Evolutionary conservation across 1,140 invertebrate genomes (phyloP).

Genomic region (Trichonephila inaurata): DNA sequence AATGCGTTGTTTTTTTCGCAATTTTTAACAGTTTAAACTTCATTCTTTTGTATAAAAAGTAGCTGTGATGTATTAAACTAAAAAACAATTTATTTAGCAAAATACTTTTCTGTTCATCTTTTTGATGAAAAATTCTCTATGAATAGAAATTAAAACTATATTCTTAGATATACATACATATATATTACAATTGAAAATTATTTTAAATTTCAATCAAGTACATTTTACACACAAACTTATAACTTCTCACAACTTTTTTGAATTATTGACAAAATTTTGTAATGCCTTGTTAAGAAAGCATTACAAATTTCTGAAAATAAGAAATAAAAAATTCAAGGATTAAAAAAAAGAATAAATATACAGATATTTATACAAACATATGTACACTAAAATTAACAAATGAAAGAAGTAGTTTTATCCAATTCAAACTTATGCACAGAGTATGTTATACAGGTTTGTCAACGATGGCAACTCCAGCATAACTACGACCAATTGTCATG

Average conservation of each 20-base stretch:
- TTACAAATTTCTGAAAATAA: slow-evolving; percentile 4
- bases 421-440: no score
- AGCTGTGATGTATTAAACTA: slow-evolving; percentile 20
- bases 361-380: slow-evolving; percentile 25
- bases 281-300: neutral
- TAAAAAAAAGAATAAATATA: slow-evolving; percentile 31
- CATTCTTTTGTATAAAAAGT: slow-evolving; percentile 12
- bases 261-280: neutral
- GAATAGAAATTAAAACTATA: slow-evolving; percentile 11
- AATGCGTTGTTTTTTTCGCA: neutral
- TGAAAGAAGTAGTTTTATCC: slow-evolving; percentile 5
- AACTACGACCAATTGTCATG: slow-evolving; percentile 96
- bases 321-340: neutral
- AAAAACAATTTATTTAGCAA: slow-evolving; percentile 32
- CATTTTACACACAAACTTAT: slow-evolving; percentile 7
- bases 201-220: slow-evolving; percentile 9
- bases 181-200: slow-evolving; percentile 17
- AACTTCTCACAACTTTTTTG: neutral
- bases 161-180: neutral
- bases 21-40: neutral
- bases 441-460: slow-evolving; percentile 82
- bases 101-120: slow-evolving; percentile 22
- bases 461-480: slow-evolving; percentile 96
- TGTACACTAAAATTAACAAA: slow-evolving; percentile 29
- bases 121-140: neutral